phyloP scores from a whole-genome alignment of 2,797 vertebrate genomes.

The Astyanax mexicanus region DNA sequence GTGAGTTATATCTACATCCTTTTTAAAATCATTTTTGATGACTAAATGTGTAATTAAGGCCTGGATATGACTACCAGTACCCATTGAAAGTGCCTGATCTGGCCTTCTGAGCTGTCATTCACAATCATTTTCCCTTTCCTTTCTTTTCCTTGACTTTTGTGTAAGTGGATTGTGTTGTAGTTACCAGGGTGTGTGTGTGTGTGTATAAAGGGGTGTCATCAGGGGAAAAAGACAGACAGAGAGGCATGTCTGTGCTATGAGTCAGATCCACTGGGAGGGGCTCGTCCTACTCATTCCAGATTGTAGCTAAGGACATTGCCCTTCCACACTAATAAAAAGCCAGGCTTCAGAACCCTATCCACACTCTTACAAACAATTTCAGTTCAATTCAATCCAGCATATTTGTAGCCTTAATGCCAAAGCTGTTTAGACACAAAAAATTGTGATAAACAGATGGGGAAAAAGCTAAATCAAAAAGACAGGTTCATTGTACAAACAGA shows the following conservation, averaged over 20 bases:
- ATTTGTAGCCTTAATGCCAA: no score
- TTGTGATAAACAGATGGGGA: no score
- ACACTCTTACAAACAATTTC: not conserved
- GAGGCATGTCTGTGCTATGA: conserved; percentile 69
- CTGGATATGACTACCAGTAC: conserved; percentile 13
- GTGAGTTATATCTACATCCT: no score
- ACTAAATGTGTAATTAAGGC: not conserved
- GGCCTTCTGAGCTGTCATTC: conserved; percentile 10
- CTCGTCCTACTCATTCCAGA: conserved; percentile 26
- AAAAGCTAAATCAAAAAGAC: no score
- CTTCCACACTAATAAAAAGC: not conserved
- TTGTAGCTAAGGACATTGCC: not conserved
- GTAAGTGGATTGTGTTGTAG: conserved; percentile 41
- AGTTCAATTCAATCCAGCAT: no score
- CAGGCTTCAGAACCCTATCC: not conserved
- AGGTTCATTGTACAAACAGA: no score
- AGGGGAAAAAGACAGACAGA: conserved; percentile 48
- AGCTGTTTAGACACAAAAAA: no score
- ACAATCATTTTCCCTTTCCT: conserved; percentile 31
- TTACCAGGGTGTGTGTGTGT: conserved; percentile 51
- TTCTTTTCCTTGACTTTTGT: conserved; percentile 40
- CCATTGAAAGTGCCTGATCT: not conserved
- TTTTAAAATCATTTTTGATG: not conserved
- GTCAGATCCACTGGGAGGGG: conserved; percentile 60
- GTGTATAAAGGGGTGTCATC: conserved; percentile 33